phyloP scores from a whole-genome alignment of 2,797 vertebrate species.

The Champsocephalus gunnari region DNA sequence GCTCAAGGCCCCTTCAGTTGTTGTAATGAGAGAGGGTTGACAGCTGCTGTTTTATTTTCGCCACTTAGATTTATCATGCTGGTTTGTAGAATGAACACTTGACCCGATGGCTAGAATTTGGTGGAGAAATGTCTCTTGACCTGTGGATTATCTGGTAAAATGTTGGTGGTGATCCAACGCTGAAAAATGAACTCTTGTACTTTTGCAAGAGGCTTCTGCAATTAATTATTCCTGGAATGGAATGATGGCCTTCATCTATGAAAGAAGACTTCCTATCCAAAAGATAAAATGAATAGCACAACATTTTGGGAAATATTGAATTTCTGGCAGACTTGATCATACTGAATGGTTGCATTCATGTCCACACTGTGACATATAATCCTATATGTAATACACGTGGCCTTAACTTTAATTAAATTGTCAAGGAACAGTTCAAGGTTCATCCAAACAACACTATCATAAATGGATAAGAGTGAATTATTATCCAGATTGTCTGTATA shows the following conservation, averaged over 20 bases:
- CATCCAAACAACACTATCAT: neutral
- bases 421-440: neutral
- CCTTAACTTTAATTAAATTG: neutral
- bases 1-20: conserved; percentile 8
- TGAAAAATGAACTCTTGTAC: neutral
- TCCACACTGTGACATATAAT: neutral
- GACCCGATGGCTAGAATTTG: neutral
- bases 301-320: conserved; percentile 2
- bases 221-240: neutral
- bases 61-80: neutral
- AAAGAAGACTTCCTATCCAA: neutral
- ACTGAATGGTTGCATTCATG: neutral
- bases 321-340: neutral
- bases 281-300: neutral
- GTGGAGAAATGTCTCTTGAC: conserved; percentile 6
- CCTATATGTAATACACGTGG: neutral
- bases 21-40: neutral
- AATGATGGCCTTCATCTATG: neutral
- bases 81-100: neutral
- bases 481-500: neutral
- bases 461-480: neutral
- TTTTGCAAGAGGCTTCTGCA: neutral
- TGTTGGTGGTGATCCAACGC: neutral
- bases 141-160: neutral
- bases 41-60: neutral